phyloP scores from a whole-genome alignment of 2,888 invertebrate genomes.

The Idaea biselata region DNA sequence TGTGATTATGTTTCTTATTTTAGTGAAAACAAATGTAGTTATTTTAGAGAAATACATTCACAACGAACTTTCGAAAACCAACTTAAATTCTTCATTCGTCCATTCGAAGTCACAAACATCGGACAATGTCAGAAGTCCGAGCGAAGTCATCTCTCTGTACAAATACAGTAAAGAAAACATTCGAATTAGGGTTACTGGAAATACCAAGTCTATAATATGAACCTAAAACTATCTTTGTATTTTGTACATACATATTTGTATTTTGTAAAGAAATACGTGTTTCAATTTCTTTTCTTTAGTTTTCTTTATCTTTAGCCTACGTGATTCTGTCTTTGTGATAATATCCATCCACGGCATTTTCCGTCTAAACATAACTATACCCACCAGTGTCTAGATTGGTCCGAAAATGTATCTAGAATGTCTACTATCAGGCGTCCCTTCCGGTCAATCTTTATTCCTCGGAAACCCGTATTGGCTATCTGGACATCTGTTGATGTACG shows the following conservation, averaged over 20 bases:
- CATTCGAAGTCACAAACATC: slow-evolving; percentile 60
- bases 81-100: slow-evolving; percentile 36
- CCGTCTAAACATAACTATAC: background rate
- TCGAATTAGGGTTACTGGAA: slow-evolving; percentile 47
- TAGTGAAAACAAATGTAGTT: too few relatives aligned
- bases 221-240: background rate
- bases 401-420: background rate
- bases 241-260: too few relatives aligned
- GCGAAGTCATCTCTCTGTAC: slow-evolving; percentile 71
- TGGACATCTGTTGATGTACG: slow-evolving; percentile 75
- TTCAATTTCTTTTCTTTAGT: too few relatives aligned
- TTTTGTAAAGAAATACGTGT: too few relatives aligned
- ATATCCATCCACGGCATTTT: background rate
- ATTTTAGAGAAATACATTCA: background rate
- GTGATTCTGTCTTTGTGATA: background rate
- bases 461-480: slow-evolving; percentile 71
- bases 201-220: slow-evolving; percentile 14
- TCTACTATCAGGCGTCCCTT: slow-evolving; percentile 34
- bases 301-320: too few relatives aligned
- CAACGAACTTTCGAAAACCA: slow-evolving; percentile 22
- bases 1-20: too few relatives aligned
- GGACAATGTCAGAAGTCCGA: slow-evolving; percentile 66
- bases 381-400: background rate
- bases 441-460: slow-evolving; percentile 43
- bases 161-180: slow-evolving; percentile 60